Evolutionary conservation across 2,888 invertebrate species (phyloP), one percentile per base, ranked within the genome.

Genomic region (Rhagonycha lutea): DNA sequence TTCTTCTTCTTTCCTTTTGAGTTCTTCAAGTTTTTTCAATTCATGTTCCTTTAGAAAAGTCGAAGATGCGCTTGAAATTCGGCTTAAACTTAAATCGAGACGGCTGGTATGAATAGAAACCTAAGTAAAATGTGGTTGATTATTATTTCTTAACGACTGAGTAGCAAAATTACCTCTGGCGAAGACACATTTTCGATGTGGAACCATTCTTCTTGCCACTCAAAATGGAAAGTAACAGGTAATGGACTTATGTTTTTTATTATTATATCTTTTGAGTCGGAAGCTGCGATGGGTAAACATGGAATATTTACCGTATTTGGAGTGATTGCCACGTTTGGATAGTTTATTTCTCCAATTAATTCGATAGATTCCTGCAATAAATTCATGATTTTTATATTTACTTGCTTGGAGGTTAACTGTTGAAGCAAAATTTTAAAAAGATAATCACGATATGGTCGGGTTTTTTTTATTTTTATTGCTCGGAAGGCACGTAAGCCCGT

Each of bases 271-370:
- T 87, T 83, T 12, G 88, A 88, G 0, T 85, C 86, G 61, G 87
- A 88, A 1, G 88, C 89, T 71, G 89, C 89, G 77, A 89, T 84
- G 29, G 89, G 85, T 78, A 93, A 88, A 83, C 92, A 92, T 68
- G 90, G 90, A 83, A 94, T 93, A 84, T 92, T 90, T 4, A 93
- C 85, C 76, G 86, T 85, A 12, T 88, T 88, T 62, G 92, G 89
- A 77, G 89, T 84, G 72, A 93, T 87, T 61, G 88, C 88, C 69
- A 94, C 84, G 82, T 93, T 93, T 0, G 94, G 94, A 84, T 91
- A 94, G 86, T 92, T 92, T 1, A 94, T 90, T 85, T 90, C 91
- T 32, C 92, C 94, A 67, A 86, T 87, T 63, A 94, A 84, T 79
- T 89, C 89, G 68, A 94, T 89, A 76, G 88, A 89, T 82, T 94